Evolutionary conservation across 2,888 invertebrate species (phyloP), one percentile per base, ranked within the genome.

Genomic region (Pollenia griseotomentosa): DNA sequence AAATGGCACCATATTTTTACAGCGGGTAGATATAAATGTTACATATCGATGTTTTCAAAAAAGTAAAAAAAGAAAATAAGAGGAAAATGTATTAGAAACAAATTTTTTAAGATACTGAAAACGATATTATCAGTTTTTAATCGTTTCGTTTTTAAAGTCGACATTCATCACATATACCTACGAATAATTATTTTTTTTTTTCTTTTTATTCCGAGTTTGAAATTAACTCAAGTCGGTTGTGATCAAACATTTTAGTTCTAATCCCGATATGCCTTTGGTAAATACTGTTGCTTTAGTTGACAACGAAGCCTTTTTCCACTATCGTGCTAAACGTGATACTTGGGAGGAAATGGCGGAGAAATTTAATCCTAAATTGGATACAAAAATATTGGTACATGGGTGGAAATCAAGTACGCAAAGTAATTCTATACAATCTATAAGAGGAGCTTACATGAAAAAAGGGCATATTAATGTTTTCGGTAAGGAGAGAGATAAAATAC

Each of bases 371-470:
- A 89, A 90, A 2, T 85, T 93, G 82, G 92, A 93, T 66, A 93
- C 93, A 1, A 93, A 93, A 80, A 92, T 93, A n/a, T 88, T 93
- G 1, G 93, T 93, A 0, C 93, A 93, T 55, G 93, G 93, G 46
- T 93, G 93, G 93, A 93, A 93, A 83, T 93, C 93, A 9, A 93
- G 92, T 82, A 90, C 92, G 6, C 91, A 92, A 88, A 93, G 93
- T 82, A 92, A 92, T 80, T 91, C 92, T 3, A 92, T 93, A 57
- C 93, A 93, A 88, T 90, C 91, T 10, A 93, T 93, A 42, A 91
- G 93, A n/a, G 91, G 93, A 0, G 92, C 92, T 10, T 93, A 93
- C 79, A 89, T 91, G 5, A 70, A 91, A 66, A 91, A 90, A 7
- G 91, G 91, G 0, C 90, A 90, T 65, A 91, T 93, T 16, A 93